Evolutionary conservation across 2,797 vertebrate genomes (phyloP), one percentile per base, ranked within the genome.

Genomic region (Sus cebifrons): DNA sequence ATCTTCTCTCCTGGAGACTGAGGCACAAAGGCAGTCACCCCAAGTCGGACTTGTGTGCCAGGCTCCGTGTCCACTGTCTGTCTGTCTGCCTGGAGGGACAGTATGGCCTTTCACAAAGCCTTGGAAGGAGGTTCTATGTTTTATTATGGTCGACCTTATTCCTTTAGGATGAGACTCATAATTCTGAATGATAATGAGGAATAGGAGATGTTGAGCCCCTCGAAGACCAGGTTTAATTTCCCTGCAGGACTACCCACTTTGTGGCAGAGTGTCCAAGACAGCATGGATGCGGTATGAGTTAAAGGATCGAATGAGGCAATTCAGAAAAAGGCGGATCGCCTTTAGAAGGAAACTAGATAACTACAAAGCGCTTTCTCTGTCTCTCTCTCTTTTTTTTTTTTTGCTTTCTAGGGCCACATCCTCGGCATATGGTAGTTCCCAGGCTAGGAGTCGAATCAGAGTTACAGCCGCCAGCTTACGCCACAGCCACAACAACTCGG

Each of bases 61-160:
- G 67, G 27, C 77, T 82, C 40, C 20, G 10, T 86, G 78, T 17
- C 52, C 56, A 32, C 83, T 29, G n/a, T 4, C 2, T 21, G 11
- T 87, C 52, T 65, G 58, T 20, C 44, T 1, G 6, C 62, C 27
- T 84, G 56, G 52, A 8, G 36, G 25, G 17, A 23, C 58, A 70
- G 1, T 4, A 0, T 27, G 20, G 27, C 64, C 70, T 70, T 92
- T 65, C 71, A 49, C 29, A 68, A 36, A 70, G 23, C 29, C 14
- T 16, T 32, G 16, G 40, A 74, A 54, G 75, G 64, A 77, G 52
- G 84, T 86, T 91, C 71, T 81, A 56, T 60, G 27, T 49, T 73
- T 95, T 36, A n/a, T 60, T 89, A 81, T 25, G 4, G 62, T 85
- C 89, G n/a, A 77, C 77, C 56, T 82, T 40, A 40, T 20, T 92